phyloP scores from a whole-genome alignment of 2,797 vertebrate genomes.

The Orientallactaga sibirica region DNA sequence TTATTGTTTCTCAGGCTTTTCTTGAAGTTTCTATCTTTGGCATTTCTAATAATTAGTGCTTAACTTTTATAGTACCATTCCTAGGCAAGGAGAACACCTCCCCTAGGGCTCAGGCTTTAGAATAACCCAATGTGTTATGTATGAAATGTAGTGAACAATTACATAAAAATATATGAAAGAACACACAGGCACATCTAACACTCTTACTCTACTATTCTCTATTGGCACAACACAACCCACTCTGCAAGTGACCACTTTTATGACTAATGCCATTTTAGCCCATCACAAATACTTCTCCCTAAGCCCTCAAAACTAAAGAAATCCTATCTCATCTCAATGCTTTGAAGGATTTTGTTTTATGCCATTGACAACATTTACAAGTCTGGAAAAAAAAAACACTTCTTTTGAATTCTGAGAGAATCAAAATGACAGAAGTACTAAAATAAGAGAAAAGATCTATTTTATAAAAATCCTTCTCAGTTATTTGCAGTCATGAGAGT shows the following conservation, averaged over 20 bases:
- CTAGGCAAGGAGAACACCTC: neutral
- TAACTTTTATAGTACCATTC: conserved; percentile 21
- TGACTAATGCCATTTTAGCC: neutral
- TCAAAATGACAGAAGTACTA: neutral
- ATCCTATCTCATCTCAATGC: neutral
- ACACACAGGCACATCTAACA: neutral
- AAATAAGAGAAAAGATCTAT: neutral
- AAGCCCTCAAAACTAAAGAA: conserved; percentile 47
- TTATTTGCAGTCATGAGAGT: neutral
- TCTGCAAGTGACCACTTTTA: neutral
- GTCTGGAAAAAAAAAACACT: neutral
- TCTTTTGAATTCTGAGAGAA: conserved; percentile 41
- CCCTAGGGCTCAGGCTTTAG: neutral
- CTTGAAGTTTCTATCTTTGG: neutral
- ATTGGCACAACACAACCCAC: neutral
- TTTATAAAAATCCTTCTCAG: neutral
- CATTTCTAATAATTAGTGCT: neutral
- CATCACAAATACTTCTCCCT: neutral
- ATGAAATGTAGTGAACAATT: neutral
- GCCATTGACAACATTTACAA: neutral
- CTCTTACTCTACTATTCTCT: neutral
- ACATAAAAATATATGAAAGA: neutral
- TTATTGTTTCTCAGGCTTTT: neutral
- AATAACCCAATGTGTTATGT: neutral
- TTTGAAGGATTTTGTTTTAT: conserved; percentile 4